A percentile compares a stretch with the other conserved stretches of the same genome.
These are phyloP conservation scores for Drosophila fungiperda DNA, from an alignment of 2,888 invertebrate species.

Conservation along the genomic window DNA sequence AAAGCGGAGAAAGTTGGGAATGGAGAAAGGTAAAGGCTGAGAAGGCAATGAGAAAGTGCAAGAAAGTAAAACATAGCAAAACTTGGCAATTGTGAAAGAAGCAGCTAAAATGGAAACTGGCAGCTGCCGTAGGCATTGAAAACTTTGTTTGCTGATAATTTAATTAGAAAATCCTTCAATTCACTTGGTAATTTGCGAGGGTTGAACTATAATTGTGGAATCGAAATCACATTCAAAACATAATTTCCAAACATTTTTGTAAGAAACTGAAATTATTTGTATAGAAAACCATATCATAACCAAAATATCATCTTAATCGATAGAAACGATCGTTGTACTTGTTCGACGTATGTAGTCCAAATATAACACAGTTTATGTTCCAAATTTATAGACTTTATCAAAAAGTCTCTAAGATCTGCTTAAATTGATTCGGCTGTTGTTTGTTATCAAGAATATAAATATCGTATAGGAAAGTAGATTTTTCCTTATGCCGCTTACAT, in stretches of 20 bases:
- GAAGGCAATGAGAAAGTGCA: conserved; percentile 9
- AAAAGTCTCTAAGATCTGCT: neutral
- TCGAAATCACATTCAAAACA: neutral
- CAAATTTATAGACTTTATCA: too few relatives aligned
- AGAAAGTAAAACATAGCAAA: conserved; percentile 25
- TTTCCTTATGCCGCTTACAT: neutral
- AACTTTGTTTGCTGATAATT: conserved; percentile 61
- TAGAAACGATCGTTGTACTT: too few relatives aligned
- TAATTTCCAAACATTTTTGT: neutral
- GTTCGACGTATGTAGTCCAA: neutral
- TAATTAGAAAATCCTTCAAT: conserved; percentile 59
- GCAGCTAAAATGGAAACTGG: conserved; percentile 38
- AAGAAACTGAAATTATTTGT: too few relatives aligned
- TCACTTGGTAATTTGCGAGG: conserved; percentile 18
- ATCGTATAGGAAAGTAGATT: neutral
- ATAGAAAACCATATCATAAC: too few relatives aligned
- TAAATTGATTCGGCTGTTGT: neutral
- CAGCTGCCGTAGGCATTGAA: conserved; percentile 48
- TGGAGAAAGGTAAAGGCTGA: neutral
- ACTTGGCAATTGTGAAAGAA: conserved; percentile 13
- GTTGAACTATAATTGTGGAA: conserved; percentile 9
- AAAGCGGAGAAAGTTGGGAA: neutral
- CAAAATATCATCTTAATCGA: too few relatives aligned
- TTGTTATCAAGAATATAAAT: neutral
- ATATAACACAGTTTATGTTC: neutral